Percentiles rank a stretch among this genome's conserved stretches.
phyloP scores from a whole-genome alignment of 2,797 vertebrate species.

The Amblyopsis hoosieri region DNA sequence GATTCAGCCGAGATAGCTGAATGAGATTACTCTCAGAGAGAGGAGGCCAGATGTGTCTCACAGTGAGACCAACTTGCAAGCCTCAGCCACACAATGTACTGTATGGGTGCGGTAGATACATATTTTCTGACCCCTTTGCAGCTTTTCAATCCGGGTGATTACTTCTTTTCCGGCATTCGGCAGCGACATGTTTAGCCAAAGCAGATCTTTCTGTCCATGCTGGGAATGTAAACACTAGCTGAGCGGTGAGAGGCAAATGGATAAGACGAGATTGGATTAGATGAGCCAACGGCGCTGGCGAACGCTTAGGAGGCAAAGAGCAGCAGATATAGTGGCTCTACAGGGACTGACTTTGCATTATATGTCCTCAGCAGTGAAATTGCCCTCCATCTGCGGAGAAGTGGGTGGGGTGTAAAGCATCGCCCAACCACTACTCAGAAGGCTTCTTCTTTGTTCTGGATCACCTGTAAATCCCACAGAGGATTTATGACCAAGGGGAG shows the following conservation, averaged over 20 bases:
- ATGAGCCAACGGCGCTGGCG: slow-evolving; percentile 56
- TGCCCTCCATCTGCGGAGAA: slow-evolving; percentile 27
- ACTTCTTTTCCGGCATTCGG: slow-evolving; percentile 32
- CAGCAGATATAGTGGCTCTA: slow-evolving; percentile 36
- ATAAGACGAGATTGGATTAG: slow-evolving; percentile 66
- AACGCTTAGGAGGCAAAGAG: slow-evolving; percentile 46
- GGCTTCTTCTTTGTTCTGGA: slow-evolving; percentile 35
- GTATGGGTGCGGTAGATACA: slow-evolving; percentile 18
- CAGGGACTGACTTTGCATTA: slow-evolving; percentile 47
- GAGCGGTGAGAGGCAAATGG: slow-evolving; percentile 61
- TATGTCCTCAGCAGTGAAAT: slow-evolving; percentile 30
- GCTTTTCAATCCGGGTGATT: slow-evolving; percentile 58
- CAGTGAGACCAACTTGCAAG: too few relatives aligned
- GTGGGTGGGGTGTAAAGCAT: slow-evolving; percentile 6
- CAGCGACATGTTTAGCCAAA: slow-evolving; percentile 51
- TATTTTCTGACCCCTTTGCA: slow-evolving; percentile 37
- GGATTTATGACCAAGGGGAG: slow-evolving; percentile 31
- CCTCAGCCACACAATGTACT: neutral
- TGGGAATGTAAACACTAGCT: slow-evolving; percentile 47
- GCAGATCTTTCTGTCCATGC: slow-evolving; percentile 50
- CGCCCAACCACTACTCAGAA: slow-evolving; percentile 7
- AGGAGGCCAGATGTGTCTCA: too few relatives aligned
- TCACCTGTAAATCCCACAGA: slow-evolving; percentile 39
- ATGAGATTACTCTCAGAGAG: too few relatives aligned
- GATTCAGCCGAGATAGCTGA: too few relatives aligned